Evolutionary conservation across 2,888 invertebrate species (phyloP).

Genomic region (Embidobia sp.): DNA sequence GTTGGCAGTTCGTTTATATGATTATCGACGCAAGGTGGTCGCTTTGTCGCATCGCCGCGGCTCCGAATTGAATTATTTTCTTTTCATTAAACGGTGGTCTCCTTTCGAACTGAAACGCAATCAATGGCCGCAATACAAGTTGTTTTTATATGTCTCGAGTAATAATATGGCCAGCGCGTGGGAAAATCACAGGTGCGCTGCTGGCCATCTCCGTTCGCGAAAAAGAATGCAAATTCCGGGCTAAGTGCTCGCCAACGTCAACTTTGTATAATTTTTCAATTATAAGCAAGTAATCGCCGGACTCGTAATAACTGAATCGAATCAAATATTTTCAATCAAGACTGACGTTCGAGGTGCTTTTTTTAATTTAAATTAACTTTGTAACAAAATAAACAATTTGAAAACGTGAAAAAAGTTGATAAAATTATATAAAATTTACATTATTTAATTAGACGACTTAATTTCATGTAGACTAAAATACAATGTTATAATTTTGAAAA

Average conservation of each 20-base stretch:
- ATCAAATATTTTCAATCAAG: conserved; percentile 20
- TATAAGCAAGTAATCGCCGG: conserved; percentile 16
- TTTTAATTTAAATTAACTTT: too few relatives aligned
- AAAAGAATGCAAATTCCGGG: conserved; percentile 32
- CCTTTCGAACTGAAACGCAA: conserved; percentile 38
- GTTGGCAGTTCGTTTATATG: conserved; percentile 34
- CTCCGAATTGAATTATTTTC: conserved; percentile 48
- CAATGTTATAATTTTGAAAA: too few relatives aligned
- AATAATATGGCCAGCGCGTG: conserved; percentile 46
- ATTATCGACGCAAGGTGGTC: conserved; percentile 27
- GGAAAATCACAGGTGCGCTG: conserved; percentile 39
- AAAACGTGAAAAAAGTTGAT: too few relatives aligned
- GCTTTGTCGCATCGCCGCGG: conserved; percentile 23
- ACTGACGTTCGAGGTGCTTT: too few relatives aligned
- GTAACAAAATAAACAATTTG: too few relatives aligned
- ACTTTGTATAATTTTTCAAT: conserved; percentile 44
- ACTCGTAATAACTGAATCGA: conserved; percentile 4
- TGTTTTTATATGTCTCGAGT: conserved; percentile 49
- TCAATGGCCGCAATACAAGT: conserved; percentile 48
- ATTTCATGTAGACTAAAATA: too few relatives aligned
- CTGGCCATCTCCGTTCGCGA: conserved; percentile 4
- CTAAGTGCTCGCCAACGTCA: not conserved
- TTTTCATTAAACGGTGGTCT: conserved; percentile 47
- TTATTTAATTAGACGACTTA: too few relatives aligned
- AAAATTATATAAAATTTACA: too few relatives aligned